These are phyloP conservation scores for Stomatorhinus walkeri DNA, from an alignment of 2,797 vertebrate species.

Conservation along the genomic window DNA sequence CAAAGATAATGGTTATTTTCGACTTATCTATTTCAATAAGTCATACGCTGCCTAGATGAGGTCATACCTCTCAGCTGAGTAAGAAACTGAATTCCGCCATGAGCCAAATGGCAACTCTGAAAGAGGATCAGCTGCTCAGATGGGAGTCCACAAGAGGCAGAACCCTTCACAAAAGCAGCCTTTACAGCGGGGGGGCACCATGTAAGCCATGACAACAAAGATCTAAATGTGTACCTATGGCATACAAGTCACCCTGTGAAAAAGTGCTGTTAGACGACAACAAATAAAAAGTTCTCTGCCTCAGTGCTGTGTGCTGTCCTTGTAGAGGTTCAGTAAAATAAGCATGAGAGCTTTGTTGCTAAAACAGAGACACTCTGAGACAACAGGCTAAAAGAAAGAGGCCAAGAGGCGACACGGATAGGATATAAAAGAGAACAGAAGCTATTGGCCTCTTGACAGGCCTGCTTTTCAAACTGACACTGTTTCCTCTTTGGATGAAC, in stretches of 20 bases:
- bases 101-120: background rate
- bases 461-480: background rate
- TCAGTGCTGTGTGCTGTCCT: background rate
- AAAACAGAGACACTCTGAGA: background rate
- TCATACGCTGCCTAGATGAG: background rate
- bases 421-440: background rate
- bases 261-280: background rate
- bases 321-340: background rate
- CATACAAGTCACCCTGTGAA: background rate
- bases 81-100: background rate
- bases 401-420: background rate
- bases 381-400: background rate
- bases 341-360: background rate
- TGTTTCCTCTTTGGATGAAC: background rate
- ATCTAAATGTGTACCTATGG: background rate
- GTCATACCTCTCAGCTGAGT: background rate
- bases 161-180: background rate
- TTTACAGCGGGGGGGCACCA: background rate
- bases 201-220: background rate
- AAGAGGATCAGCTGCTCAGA: background rate
- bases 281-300: background rate
- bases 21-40: background rate
- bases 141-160: background rate
- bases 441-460: background rate
- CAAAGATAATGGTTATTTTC: background rate